Conservation (phyloP, 2,888 invertebrate genomes). For the Drosophila gaucha region DNA sequence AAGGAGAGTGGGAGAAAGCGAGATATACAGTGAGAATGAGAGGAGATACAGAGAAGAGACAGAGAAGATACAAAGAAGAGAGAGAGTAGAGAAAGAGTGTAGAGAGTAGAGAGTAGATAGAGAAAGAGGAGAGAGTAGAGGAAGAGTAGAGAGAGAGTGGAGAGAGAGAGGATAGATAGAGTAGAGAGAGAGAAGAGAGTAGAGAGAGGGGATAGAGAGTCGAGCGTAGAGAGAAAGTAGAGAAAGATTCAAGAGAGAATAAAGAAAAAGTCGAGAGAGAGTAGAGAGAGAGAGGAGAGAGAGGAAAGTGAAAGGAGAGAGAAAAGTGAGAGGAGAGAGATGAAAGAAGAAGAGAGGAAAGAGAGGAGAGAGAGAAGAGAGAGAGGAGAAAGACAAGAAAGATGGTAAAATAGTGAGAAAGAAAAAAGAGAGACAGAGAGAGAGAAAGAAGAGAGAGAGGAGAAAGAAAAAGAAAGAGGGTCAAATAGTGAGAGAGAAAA, state of each 20-base stretch:
- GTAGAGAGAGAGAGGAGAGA: neutral
- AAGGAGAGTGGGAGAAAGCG: no score
- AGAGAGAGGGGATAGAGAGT: neutral
- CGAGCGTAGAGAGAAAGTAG: neutral
- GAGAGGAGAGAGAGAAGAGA: neutral
- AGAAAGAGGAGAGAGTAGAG: no score
- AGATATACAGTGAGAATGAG: no score
- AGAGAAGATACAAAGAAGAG: no score
- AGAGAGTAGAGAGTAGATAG: no score
- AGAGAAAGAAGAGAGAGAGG: neutral
- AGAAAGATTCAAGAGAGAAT: neutral
- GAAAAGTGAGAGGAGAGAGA: neutral
- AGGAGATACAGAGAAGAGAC: no score
- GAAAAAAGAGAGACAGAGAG: no score
- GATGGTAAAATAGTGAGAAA: no score
- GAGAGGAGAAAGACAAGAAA: neutral
- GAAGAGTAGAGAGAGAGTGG: no score
- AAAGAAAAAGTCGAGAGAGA: no score
- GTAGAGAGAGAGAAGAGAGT: neutral
- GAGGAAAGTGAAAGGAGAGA: neutral
- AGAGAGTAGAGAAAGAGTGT: no score
- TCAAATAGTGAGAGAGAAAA: neutral
- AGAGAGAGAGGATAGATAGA: no score
- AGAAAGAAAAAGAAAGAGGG: neutral
- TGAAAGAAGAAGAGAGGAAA: neutral